These are phyloP conservation scores for Saccostrea cuccullata DNA, from an alignment of 1,140 invertebrate genomes.

Conservation along the genomic window DNA sequence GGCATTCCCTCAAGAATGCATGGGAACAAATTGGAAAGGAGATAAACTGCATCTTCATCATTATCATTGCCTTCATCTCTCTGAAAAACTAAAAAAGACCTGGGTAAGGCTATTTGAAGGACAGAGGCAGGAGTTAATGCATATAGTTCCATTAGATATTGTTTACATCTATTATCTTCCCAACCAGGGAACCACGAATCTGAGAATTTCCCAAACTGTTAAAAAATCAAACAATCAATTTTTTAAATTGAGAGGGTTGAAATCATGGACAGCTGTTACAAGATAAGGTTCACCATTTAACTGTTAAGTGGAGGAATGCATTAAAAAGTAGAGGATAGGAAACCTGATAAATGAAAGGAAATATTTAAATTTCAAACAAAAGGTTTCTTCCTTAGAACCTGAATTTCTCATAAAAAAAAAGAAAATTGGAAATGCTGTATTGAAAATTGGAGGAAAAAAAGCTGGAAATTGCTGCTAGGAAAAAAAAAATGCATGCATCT, in stretches of 20 bases:
- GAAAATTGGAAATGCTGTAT: not conserved
- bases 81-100: not conserved
- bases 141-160: slow-evolving; percentile 20
- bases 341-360: slow-evolving; percentile 25
- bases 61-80: not conserved
- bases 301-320: not conserved
- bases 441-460: not conserved
- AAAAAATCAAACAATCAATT: slow-evolving; percentile 35
- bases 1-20: slow-evolving; percentile 22
- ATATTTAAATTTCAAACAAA: slow-evolving; percentile 9
- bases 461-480: not conserved
- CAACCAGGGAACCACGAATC: slow-evolving; percentile 28
- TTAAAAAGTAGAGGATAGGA: not conserved
- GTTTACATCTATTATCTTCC: not conserved
- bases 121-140: not conserved
- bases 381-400: not conserved
- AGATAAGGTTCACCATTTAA: slow-evolving; percentile 29
- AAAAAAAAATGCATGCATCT: not conserved
- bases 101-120: slow-evolving; percentile 7
- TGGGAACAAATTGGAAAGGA: slow-evolving; percentile 3
- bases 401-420: not conserved
- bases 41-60: slow-evolving; percentile 19
- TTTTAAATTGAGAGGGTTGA: slow-evolving; percentile 33
- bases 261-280: slow-evolving; percentile 15
- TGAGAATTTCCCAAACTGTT: slow-evolving; percentile 32